Evolutionary conservation across 2,113 vertebrate species (phyloP), one percentile per base, ranked within the genome.

Genomic region (Zingel zingel): DNA sequence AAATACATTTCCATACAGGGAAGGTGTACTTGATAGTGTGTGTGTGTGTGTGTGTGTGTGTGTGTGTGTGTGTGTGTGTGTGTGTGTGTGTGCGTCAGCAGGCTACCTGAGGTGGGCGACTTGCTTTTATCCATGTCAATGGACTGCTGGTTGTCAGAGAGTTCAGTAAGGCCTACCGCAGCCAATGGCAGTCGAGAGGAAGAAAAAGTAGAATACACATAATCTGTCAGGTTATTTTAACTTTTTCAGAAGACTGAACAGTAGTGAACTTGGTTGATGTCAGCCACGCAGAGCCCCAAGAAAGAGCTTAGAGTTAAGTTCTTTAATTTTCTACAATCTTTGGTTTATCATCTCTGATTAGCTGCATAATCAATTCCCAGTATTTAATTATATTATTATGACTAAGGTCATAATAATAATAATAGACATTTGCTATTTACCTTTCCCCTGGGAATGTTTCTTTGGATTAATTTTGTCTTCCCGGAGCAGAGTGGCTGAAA

Each of bases 61-160:
- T 25, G 66, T 56, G 61, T 78, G 62, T 45, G 43, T 68, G 27
- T 21, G 82, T 33, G 53, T 53, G 64, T 48, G 51, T 59, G 71
- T 75, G 57, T 85, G 75, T 76, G 33, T 74, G 79, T 63, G 74
- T 30, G 71, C 54, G 81, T 81, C 68, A 8, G 65, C 21, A 48
- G 79, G 54, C 88, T 98, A 99, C 98, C 98, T 98, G 98, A 98
- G 83, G 97, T 98, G 86, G 98, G 98, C 47, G 98, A 99, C 92
- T 97, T 99, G 97, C 97, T 98, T 86, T 97, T 96, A 85, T 99
- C 98, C 89, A 98, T 95, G 93, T 99, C 98, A 86, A 96, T 89
- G 82, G 97, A 96, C 87, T 97, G 95, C 91, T 98, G 98, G 95
- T 96, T 98, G 92, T 99, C 98, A 83, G 96, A 97, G 90, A 99